A percentile compares a stretch with the other conserved stretches of the same genome.
These are phyloP conservation scores for Lathamus discolor DNA, from an alignment of 2,113 vertebrate genomes.

Conservation along the genomic window DNA sequence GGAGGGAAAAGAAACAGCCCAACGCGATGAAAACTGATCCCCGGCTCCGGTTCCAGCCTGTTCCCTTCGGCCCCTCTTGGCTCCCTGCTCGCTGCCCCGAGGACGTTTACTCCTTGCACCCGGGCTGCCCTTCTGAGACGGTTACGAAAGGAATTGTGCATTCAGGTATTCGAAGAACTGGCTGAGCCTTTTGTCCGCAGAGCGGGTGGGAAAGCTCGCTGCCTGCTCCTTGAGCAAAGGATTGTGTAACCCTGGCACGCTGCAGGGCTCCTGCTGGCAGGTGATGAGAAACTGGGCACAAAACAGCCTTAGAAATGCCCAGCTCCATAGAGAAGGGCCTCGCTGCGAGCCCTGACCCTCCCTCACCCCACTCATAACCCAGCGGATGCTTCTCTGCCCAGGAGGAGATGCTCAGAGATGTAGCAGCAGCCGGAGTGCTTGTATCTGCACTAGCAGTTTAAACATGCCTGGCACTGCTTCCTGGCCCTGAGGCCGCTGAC, in stretches of 20 bases:
- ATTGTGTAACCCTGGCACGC: not conserved
- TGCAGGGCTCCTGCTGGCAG: not conserved
- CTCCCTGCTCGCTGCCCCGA: accelerated
- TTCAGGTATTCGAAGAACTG: not conserved
- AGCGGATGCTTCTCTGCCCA: not conserved
- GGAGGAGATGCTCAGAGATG: not conserved
- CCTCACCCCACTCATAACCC: not conserved
- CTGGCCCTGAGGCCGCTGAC: not conserved
- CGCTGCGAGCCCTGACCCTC: not conserved
- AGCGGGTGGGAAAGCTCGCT: not conserved
- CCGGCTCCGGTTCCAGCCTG: not conserved
- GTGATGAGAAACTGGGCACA: not conserved
- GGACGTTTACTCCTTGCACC: not conserved
- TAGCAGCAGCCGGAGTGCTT: not conserved
- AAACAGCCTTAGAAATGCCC: not conserved
- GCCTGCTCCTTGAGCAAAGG: not conserved
- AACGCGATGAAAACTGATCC: not conserved
- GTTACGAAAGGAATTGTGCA: not conserved
- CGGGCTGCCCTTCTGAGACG: not conserved
- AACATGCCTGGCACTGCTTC: not conserved
- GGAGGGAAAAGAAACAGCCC: not conserved
- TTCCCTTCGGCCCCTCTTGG: not conserved
- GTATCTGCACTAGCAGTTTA: not conserved
- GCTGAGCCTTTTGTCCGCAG: not conserved
- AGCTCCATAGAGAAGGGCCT: not conserved